Evolutionary conservation across 2,888 invertebrate species (phyloP).

Genomic region (Machimus rusticus): DNA sequence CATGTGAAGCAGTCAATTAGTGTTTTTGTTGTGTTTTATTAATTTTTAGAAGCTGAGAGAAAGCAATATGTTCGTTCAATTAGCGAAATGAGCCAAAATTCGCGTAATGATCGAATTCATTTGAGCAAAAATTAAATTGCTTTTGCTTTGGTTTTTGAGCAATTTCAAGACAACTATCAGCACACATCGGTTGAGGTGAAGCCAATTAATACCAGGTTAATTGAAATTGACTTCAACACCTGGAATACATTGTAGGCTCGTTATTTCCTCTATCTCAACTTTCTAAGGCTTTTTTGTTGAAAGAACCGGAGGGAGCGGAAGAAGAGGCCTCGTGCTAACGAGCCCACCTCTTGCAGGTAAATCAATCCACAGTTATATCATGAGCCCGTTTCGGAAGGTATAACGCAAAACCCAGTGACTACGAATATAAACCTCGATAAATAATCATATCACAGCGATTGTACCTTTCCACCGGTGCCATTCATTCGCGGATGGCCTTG

Average conservation of each 20-base stretch:
- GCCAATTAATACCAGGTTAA: not conserved
- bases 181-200: not conserved
- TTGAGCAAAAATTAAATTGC: not conserved
- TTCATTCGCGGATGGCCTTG: not conserved
- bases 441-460: not conserved
- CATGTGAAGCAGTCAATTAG: not conserved
- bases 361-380: not conserved
- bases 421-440: not conserved
- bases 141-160: not conserved
- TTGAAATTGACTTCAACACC: not conserved
- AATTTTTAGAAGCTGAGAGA: not conserved
- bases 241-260: not conserved
- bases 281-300: not conserved
- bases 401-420: not conserved
- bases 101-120: not conserved
- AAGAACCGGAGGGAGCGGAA: not conserved
- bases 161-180: not conserved
- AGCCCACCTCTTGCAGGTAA: not conserved
- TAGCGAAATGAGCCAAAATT: not conserved
- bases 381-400: not conserved
- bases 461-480: not conserved
- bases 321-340: not conserved
- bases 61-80: not conserved
- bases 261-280: not conserved
- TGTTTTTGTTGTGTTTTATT: not conserved